Percentiles rank a stretch among this genome's conserved stretches.
These are phyloP conservation scores for Omphaloscelis lunosa DNA, from an alignment of 2,888 invertebrate species.

Conservation along the genomic window DNA sequence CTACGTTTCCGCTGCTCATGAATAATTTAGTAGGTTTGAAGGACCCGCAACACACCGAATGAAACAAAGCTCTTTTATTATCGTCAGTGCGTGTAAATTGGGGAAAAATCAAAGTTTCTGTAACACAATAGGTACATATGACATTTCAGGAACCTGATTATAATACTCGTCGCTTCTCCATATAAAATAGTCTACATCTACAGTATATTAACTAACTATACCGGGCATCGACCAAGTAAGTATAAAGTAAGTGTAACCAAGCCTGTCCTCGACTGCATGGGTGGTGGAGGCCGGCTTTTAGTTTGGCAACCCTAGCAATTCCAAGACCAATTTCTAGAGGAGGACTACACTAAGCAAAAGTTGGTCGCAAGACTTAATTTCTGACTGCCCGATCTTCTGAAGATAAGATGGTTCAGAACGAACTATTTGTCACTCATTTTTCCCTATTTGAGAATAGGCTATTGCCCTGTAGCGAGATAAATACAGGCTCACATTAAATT, in stretches of 20 bases:
- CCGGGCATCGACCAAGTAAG: no score
- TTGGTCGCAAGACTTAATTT: not conserved
- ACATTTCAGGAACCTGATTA: not conserved
- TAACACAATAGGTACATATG: not conserved
- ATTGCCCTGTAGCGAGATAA: not conserved
- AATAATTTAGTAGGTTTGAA: constrained; percentile 55
- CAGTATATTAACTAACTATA: no score
- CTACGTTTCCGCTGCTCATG: constrained; percentile 61
- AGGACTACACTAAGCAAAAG: not conserved
- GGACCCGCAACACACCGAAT: constrained; percentile 8
- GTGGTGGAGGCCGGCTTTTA: not conserved
- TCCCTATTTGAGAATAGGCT: not conserved
- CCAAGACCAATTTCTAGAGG: no score
- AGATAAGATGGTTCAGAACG: not conserved
- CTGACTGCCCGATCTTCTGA: not conserved
- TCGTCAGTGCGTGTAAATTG: constrained; percentile 10
- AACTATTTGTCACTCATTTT: not conserved
- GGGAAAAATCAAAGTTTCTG: not conserved
- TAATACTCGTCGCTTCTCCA: not conserved
- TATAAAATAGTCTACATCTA: not conserved
- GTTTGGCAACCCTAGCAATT: not conserved
- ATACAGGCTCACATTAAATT: not conserved
- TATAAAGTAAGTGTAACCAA: no score
- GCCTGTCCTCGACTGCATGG: no score
- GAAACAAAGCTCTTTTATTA: constrained; percentile 35